These are phyloP conservation scores for Micoletzkya japonica DNA, from an alignment of 2,888 invertebrate species.

Conservation along the genomic window DNA sequence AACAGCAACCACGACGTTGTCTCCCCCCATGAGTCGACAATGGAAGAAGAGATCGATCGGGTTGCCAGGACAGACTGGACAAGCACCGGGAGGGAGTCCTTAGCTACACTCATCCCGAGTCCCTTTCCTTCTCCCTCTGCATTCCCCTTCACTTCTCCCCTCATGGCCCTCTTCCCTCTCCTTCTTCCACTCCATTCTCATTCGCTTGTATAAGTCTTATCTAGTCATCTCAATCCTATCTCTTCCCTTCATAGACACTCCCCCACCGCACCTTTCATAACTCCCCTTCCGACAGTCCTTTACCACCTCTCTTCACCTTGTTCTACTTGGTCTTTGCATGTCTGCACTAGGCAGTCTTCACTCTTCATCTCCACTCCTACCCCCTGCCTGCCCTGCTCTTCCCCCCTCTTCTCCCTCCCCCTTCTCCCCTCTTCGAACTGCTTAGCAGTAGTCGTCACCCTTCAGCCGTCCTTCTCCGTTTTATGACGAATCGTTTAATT, in stretches of 20 bases:
- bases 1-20: constrained; percentile 70
- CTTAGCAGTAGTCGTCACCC: no score
- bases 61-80: constrained; percentile 4
- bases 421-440: background rate
- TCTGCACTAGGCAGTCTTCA: no score
- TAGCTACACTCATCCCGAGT: constrained; percentile 11
- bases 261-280: no score
- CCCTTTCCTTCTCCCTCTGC: background rate
- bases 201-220: no score
- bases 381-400: background rate
- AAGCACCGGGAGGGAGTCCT: background rate
- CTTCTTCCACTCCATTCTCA: constrained; percentile 1
- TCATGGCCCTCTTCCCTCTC: background rate
- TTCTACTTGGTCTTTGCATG: no score
- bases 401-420: background rate
- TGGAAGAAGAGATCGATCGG: background rate
- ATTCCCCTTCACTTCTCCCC: background rate
- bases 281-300: no score
- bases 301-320: no score
- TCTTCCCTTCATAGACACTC: no score
- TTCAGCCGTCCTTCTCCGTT: no score
- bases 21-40: constrained; percentile 43
- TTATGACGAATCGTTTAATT: no score
- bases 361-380: background rate
- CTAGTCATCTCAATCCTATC: no score